Conservation (phyloP, 2,113 vertebrate species). For the Bubalus kerabau region DNA sequence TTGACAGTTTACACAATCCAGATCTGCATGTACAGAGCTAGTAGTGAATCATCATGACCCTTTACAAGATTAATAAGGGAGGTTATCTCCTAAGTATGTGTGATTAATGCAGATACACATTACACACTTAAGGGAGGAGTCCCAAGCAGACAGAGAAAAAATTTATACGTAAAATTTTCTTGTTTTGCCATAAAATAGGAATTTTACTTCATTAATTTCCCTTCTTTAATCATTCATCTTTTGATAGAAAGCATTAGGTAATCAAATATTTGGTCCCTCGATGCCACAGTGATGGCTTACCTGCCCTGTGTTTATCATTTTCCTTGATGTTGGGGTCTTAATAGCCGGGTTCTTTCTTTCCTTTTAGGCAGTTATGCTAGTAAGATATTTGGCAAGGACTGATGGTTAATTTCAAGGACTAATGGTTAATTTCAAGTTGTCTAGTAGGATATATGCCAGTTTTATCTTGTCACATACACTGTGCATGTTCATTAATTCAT, state of each 20-base stretch:
- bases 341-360: background rate
- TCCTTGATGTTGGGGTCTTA: background rate
- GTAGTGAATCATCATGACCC: background rate
- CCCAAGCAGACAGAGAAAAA: background rate
- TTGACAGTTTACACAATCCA: background rate
- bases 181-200: background rate
- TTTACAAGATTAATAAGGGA: background rate
- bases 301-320: background rate
- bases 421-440: background rate
- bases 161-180: background rate
- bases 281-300: background rate
- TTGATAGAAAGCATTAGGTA: background rate
- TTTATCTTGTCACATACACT: background rate
- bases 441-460: background rate
- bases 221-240: background rate
- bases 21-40: background rate
- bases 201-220: background rate
- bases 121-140: background rate
- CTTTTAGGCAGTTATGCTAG: background rate
- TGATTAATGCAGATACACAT: background rate
- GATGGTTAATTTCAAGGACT: background rate
- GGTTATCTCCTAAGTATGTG: background rate
- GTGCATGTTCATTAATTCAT: background rate
- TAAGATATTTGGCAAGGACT: background rate
- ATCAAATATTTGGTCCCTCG: background rate